phyloP scores from a whole-genome alignment of 2,113 vertebrate genomes.

The Cephalopterus ornatus region DNA sequence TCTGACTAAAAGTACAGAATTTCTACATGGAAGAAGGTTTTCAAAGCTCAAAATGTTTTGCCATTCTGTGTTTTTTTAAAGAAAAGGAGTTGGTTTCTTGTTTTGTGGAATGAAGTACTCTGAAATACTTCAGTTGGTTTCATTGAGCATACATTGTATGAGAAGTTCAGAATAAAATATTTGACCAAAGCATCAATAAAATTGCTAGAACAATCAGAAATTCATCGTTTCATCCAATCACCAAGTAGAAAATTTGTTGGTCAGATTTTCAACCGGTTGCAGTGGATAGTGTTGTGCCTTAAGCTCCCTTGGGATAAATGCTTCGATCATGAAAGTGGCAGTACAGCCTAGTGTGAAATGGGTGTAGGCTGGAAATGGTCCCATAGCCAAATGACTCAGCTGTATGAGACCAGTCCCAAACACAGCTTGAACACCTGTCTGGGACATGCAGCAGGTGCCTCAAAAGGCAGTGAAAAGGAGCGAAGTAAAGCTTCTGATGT shows the following conservation, averaged over 20 bases:
- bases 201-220: neutral
- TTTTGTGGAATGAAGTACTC: neutral
- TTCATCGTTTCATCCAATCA: neutral
- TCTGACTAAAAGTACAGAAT: neutral
- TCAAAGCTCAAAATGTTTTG: neutral
- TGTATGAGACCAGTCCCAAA: neutral
- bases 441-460: neutral
- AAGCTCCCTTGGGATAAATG: neutral
- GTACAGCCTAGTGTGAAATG: neutral
- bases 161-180: neutral
- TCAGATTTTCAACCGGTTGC: neutral
- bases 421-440: neutral
- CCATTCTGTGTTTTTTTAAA: neutral
- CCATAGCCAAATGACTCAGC: neutral
- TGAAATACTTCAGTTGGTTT: neutral
- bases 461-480: neutral
- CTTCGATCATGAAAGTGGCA: neutral
- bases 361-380: neutral
- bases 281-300: neutral
- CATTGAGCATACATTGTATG: neutral
- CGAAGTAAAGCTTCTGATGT: neutral
- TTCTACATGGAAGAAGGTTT: neutral
- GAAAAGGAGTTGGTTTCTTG: neutral
- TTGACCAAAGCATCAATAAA: neutral
- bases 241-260: neutral